phyloP scores from a whole-genome alignment of 2,797 vertebrate species.

The Sebastes reedi region DNA sequence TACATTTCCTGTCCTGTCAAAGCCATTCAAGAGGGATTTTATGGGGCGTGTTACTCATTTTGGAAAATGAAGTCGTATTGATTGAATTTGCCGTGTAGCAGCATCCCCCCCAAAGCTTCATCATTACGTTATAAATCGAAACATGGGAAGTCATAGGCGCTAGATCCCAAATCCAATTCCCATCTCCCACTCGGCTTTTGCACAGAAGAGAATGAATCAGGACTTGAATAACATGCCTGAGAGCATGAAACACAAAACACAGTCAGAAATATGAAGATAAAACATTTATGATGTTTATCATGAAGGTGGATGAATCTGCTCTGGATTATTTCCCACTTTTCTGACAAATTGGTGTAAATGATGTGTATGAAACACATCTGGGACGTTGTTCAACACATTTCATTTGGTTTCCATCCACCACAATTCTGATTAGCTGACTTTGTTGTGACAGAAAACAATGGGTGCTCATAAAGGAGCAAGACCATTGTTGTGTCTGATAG shows the following conservation, averaged over 20 bases:
- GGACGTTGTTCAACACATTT: neutral
- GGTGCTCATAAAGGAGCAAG: neutral
- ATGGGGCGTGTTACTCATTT: slow-evolving; percentile 47
- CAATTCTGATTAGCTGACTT: neutral
- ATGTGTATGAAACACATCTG: neutral
- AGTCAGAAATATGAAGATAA: neutral
- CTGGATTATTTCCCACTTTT: neutral
- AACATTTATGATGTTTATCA: neutral
- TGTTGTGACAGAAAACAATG: neutral
- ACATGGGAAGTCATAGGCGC: slow-evolving; percentile 40
- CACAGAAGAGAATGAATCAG: slow-evolving; percentile 24
- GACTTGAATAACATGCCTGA: slow-evolving; percentile 18
- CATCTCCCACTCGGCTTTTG: slow-evolving; percentile 1
- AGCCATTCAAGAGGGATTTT: slow-evolving; percentile 22
- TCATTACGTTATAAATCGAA: slow-evolving; percentile 61
- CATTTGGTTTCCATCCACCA: neutral
- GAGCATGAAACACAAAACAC: slow-evolving; percentile 10
- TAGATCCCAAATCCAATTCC: slow-evolving; percentile 63
- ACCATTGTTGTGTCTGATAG: neutral
- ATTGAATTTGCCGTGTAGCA: slow-evolving; percentile 44
- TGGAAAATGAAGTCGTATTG: slow-evolving; percentile 52
- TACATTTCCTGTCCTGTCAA: slow-evolving; percentile 20
- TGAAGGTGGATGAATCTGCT: slow-evolving; percentile 1
- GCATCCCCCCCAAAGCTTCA: slow-evolving; percentile 41
- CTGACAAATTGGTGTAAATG: neutral